A percentile compares a stretch with the other conserved stretches of the same genome.
phyloP scores from a whole-genome alignment of 2,113 vertebrate species.

The Phylloscopus trochiloides region DNA sequence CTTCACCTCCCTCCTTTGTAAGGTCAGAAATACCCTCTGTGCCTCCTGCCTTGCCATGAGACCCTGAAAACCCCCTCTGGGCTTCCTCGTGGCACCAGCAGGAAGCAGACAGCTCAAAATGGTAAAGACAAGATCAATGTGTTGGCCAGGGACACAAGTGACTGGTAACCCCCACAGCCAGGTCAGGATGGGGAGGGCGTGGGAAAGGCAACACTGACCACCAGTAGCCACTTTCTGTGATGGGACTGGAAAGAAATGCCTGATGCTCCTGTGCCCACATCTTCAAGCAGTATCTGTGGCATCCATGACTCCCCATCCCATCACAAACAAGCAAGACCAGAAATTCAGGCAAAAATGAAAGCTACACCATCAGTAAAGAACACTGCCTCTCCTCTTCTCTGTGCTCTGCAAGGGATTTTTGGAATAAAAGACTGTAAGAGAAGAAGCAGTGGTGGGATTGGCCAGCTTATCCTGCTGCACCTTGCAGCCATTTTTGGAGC shows the following conservation, averaged over 20 bases:
- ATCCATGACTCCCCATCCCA: neutral
- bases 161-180: neutral
- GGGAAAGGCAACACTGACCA: neutral
- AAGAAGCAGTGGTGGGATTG: neutral
- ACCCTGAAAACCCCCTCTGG: neutral
- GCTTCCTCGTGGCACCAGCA: neutral
- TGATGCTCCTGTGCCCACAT: neutral
- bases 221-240: neutral
- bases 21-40: neutral
- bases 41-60: neutral
- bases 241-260: neutral
- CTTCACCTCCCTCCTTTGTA: neutral
- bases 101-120: conserved; percentile 34
- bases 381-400: neutral
- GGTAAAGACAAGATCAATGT: neutral
- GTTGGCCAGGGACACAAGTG: neutral
- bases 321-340: neutral
- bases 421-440: neutral
- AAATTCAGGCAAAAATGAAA: neutral
- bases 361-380: neutral
- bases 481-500: neutral
- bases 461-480: neutral
- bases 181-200: neutral
- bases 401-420: neutral
- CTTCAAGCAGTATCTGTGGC: neutral